Evolutionary conservation across 2,888 invertebrate species (phyloP), one percentile per base, ranked within the genome.

Genomic region (Sycophila texana): DNA sequence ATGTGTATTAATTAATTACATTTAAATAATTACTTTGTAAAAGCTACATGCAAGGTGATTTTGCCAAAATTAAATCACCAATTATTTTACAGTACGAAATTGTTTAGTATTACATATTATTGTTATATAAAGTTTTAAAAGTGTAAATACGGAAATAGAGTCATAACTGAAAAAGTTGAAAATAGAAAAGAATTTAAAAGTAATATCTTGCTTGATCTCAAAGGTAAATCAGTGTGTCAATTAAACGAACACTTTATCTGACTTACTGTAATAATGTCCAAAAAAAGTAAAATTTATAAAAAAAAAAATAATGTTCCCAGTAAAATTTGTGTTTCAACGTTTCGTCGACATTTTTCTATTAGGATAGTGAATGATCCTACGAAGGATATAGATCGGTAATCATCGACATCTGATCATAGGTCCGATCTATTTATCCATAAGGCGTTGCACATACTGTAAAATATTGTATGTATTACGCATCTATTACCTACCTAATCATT

Each of bases 381-480:
- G 79, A 82, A 83, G 84, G 80, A 82, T 77, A 84, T 77, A 84
- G 81, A 83, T 83, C 82, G 82, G 82, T 81, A 84, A 79, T 74
- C 49, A 58, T 67, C 81, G 82, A 82, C 82, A 83, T 80, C 83
- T 78, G 77, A 81, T 76, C 80, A 82, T 82, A 73, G 79, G 80
- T 84, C 81, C 83, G 79, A 81, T 84, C 83, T 78, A 85, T 39
- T 85, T 82, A 84, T 81, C 74, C 82, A 82, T 86, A 86, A 86
- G 51, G 83, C 81, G 85, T 86, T 86, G 86, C 85, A 77, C 74
- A 71, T 80, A 81, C 73, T 88, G 88, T 88, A 89, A 88, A 84
- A 88, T 88, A 87, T 87, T 89, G 87, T 88, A 87, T 87, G 88
- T 87, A 77, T 87, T 88, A 87, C 85, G 83, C 85, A 83, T 66